Conservation (phyloP, 2,113 vertebrate species). For the Cephalopholis sonnerati region DNA sequence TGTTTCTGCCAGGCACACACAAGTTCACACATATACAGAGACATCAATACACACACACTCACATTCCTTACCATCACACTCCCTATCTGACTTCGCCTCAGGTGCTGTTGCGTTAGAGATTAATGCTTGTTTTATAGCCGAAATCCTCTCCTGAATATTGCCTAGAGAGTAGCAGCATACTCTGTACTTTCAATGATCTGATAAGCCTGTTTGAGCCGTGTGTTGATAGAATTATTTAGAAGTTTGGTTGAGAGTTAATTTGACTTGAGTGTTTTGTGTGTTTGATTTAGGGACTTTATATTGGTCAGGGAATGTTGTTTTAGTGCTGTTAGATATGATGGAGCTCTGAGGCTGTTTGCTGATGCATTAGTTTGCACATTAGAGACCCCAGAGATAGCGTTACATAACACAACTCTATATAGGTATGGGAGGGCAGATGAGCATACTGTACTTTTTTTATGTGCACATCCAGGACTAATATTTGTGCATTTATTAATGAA, state of each 20-base stretch:
- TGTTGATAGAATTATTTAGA: background rate
- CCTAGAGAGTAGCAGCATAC: background rate
- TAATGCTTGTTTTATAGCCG: background rate
- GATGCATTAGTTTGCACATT: slow-evolving; percentile 45
- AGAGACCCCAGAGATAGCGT: slow-evolving; percentile 37
- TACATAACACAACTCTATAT: slow-evolving; percentile 48
- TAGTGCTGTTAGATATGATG: slow-evolving; percentile 20
- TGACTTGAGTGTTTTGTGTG: slow-evolving; percentile 15
- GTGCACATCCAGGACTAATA: slow-evolving; percentile 13
- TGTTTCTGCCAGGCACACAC: slow-evolving; percentile 46
- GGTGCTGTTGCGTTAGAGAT: slow-evolving; percentile 4
- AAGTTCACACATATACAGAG: slow-evolving; percentile 40
- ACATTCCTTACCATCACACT: slow-evolving; percentile 49
- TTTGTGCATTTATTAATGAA: slow-evolving; percentile 13
- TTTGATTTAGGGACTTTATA: slow-evolving; percentile 37
- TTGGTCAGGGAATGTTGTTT: slow-evolving; percentile 35
- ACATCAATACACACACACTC: slow-evolving; percentile 16
- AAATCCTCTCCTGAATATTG: background rate
- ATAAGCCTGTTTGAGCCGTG: slow-evolving; percentile 1
- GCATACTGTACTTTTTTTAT: slow-evolving; percentile 13
- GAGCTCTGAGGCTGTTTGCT: slow-evolving; percentile 45
- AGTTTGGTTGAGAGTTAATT: slow-evolving; percentile 19
- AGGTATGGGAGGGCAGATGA: slow-evolving; percentile 7
- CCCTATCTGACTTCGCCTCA: slow-evolving; percentile 39
- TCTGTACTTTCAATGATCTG: background rate